A percentile compares a stretch with the other conserved stretches of the same genome.
These are phyloP conservation scores for Agrypnus murinus DNA, from an alignment of 2,888 invertebrate genomes.

Conservation along the genomic window DNA sequence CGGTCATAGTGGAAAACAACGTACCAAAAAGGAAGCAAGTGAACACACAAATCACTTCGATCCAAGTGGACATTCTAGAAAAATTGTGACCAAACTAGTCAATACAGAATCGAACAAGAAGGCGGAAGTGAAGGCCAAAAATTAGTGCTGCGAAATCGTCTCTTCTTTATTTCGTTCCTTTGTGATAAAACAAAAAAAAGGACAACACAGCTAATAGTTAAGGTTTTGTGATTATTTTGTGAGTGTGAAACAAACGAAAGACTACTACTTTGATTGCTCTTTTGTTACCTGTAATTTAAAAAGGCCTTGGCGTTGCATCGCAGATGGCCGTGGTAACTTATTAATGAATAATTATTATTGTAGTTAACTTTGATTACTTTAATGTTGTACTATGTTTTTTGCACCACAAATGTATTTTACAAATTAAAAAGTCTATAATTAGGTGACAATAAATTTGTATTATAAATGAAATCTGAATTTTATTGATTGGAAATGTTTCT, in stretches of 20 bases:
- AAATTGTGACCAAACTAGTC: conserved; percentile 88
- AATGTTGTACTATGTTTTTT: conserved; percentile 20
- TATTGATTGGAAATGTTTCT: neutral
- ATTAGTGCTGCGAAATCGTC: conserved; percentile 40
- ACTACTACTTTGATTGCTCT: conserved; percentile 10
- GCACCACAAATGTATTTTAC: conserved; percentile 33
- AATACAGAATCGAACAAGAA: conserved; percentile 91
- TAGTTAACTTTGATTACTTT: conserved; percentile 1
- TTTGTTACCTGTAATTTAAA: conserved; percentile 27
- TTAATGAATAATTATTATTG: conserved; percentile 2
- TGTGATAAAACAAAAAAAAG: conserved; percentile 30
- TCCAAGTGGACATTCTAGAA: conserved; percentile 94
- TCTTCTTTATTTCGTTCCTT: neutral
- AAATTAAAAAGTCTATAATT: conserved; percentile 33
- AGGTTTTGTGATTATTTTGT: conserved; percentile 37
- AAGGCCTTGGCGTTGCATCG: conserved; percentile 18
- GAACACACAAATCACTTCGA: conserved; percentile 94
- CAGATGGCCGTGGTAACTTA: conserved; percentile 27
- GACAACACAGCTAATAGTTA: conserved; percentile 41
- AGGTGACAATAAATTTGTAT: conserved; percentile 37
- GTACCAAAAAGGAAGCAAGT: conserved; percentile 90
- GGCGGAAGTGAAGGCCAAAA: conserved; percentile 65
- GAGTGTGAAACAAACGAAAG: neutral
- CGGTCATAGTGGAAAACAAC: conserved; percentile 92
- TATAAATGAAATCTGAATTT: conserved; percentile 9